A percentile compares a stretch with the other conserved stretches of the same genome.
These are phyloP conservation scores for Sarcophaga subvicina DNA, from an alignment of 2,888 invertebrate species.

Conservation along the genomic window DNA sequence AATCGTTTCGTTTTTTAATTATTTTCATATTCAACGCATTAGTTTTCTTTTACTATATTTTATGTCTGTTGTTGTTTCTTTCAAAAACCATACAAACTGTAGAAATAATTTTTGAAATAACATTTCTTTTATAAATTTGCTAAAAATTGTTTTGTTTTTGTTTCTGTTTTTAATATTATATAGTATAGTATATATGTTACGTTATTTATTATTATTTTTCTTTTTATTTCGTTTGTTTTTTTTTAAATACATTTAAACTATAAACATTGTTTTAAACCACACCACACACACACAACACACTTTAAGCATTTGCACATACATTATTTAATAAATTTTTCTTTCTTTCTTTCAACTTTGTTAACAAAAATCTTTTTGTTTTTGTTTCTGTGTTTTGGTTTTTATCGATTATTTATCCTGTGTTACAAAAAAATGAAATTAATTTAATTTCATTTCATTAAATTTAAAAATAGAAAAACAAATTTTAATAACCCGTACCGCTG, in stretches of 20 bases:
- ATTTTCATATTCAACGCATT: conserved; percentile 21
- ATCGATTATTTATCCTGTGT: no score
- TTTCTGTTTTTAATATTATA: conserved; percentile 18
- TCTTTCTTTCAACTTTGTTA: background rate
- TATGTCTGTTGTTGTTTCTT: conserved; percentile 11
- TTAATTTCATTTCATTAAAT: conserved; percentile 45
- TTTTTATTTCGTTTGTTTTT: conserved; percentile 35
- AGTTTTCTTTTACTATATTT: conserved; percentile 30
- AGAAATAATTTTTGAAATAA: conserved; percentile 32
- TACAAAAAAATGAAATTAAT: conserved; percentile 49
- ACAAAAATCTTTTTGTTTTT: conserved; percentile 6
- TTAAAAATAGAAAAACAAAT: background rate
- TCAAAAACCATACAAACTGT: background rate
- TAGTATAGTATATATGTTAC: background rate
- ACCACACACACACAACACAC: conserved; percentile 32
- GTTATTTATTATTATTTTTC: conserved; percentile 4
- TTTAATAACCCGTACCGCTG: conserved; percentile 64
- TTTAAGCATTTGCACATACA: conserved; percentile 63
- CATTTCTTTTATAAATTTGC: conserved; percentile 43
- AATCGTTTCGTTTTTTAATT: background rate
- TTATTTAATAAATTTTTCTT: background rate
- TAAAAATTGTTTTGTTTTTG: conserved; percentile 40
- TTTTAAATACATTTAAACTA: conserved; percentile 61
- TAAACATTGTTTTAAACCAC: conserved; percentile 49
- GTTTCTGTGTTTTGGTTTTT: background rate